A percentile compares a stretch with the other conserved stretches of the same genome.
These are phyloP conservation scores for Pangasius sanitwongsei DNA, from an alignment of 2,797 vertebrate species.

Conservation along the genomic window DNA sequence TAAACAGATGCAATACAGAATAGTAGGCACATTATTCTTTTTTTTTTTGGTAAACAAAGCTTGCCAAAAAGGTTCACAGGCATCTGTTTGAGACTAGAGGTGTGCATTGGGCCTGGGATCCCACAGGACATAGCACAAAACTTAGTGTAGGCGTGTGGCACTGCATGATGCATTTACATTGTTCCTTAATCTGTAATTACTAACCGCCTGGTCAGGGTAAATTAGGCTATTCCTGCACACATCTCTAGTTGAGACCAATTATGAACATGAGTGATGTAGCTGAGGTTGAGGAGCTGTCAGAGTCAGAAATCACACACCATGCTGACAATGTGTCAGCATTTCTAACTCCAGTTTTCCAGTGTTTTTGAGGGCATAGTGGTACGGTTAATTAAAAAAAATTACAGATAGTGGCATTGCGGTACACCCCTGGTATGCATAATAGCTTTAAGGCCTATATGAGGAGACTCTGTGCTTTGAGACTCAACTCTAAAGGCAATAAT, in stretches of 20 bases:
- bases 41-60: neutral
- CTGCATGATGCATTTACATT: neutral
- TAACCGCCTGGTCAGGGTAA: neutral
- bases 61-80: neutral
- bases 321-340: neutral
- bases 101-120: neutral
- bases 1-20: neutral
- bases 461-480: neutral
- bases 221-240: neutral
- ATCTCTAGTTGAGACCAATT: neutral
- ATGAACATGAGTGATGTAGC: slow-evolving; percentile 6
- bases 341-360: neutral
- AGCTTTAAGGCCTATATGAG: neutral
- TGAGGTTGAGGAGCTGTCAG: slow-evolving; percentile 7
- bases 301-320: neutral
- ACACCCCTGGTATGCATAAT: neutral
- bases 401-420: neutral
- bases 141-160: neutral
- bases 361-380: neutral
- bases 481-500: neutral
- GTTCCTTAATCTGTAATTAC: neutral
- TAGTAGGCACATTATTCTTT: neutral
- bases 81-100: neutral
- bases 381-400: neutral
- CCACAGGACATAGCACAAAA: neutral